These are phyloP conservation scores for Zaprionus ghesquierei DNA, from an alignment of 1,140 invertebrate species.

Conservation along the genomic window DNA sequence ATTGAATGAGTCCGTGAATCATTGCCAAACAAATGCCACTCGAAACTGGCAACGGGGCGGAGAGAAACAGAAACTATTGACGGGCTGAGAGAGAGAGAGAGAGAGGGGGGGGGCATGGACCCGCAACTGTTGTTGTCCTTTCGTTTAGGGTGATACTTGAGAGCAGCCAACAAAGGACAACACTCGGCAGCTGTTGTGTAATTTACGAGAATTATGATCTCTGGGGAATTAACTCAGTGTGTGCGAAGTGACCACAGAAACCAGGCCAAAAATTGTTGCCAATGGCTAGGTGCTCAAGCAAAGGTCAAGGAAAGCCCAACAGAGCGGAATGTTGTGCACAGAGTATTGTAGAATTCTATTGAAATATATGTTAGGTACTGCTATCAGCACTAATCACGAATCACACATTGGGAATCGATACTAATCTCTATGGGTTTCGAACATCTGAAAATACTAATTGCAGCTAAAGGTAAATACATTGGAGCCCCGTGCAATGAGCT, in stretches of 20 bases:
- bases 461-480: conserved; percentile 88
- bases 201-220: conserved; percentile 47
- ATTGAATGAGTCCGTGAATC: conserved; percentile 36
- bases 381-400: not conserved
- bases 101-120: not conserved
- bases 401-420: not conserved
- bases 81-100: not conserved
- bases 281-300: conserved; percentile 3
- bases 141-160: not conserved
- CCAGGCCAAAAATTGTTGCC: conserved; percentile 14
- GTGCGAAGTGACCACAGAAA: conserved; percentile 1
- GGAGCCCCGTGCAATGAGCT: conserved; percentile 89
- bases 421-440: not conserved
- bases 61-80: too few relatives aligned
- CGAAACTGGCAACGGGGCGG: conserved; percentile 1
- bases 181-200: conserved; percentile 38
- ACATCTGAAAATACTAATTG: conserved; percentile 20
- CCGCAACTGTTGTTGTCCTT: not conserved
- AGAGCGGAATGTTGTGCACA: not conserved
- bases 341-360: not conserved
- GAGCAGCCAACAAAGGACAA: conserved; percentile 1
- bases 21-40: conserved; percentile 13
- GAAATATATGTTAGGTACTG: not conserved
- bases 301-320: conserved; percentile 36
- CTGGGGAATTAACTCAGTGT: conserved; percentile 30